Evolutionary conservation across 2,113 vertebrate genomes (phyloP).

Genomic region (Opisthocomus hoazin): DNA sequence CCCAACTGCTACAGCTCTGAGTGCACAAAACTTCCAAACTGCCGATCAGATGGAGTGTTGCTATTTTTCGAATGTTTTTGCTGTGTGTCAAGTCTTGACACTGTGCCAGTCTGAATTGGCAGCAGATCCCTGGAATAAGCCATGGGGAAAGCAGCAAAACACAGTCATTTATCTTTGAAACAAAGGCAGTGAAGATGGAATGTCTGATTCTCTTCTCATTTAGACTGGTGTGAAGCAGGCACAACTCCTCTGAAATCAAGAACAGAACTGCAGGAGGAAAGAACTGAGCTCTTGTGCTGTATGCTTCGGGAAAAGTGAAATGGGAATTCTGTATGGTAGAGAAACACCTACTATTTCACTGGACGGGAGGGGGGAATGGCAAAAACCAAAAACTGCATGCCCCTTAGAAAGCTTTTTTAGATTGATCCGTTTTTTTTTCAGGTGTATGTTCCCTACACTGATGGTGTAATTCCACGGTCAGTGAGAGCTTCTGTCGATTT

Average conservation of each 20-base stretch:
- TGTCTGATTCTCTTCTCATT: background rate
- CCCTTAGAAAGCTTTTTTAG: background rate
- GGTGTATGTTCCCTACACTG: background rate
- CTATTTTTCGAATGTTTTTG: slow-evolving; percentile 21
- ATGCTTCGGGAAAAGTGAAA: background rate
- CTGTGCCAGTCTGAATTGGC: slow-evolving; percentile 29
- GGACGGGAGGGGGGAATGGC: background rate
- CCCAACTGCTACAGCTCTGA: background rate
- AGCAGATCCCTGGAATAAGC: slow-evolving; percentile 20
- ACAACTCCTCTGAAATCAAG: background rate
- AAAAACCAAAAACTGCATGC: background rate
- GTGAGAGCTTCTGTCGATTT: background rate
- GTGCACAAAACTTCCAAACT: background rate
- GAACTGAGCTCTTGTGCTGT: background rate
- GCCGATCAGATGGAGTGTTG: background rate
- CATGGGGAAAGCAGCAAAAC: slow-evolving; percentile 29
- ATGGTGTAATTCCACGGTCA: background rate
- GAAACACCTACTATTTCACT: background rate
- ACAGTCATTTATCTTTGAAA: slow-evolving; percentile 39
- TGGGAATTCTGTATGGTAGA: background rate
- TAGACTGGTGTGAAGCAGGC: background rate
- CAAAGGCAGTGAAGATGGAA: slow-evolving; percentile 32
- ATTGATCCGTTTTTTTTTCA: background rate
- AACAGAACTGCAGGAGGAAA: background rate
- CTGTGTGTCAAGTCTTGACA: slow-evolving; percentile 21